A percentile compares a stretch with the other conserved stretches of the same genome.
phyloP scores from a whole-genome alignment of 2,888 invertebrate genomes.

The Gandaritis pyraliata region DNA sequence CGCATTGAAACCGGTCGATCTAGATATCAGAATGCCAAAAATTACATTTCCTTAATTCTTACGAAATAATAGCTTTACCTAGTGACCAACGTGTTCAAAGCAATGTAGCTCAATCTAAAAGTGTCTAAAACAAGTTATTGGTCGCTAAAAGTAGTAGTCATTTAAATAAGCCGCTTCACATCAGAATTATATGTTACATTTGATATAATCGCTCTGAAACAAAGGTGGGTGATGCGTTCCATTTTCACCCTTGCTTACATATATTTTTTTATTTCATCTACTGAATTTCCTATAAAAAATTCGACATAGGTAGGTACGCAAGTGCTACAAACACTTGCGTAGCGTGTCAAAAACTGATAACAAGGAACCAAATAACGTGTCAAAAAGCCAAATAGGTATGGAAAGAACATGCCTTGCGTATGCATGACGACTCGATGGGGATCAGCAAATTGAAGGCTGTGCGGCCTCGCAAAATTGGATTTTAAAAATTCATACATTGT shows the following conservation, averaged over 20 bases:
- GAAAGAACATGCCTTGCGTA: constrained; percentile 20
- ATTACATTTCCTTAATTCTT: constrained; percentile 46
- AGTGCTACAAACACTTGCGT: no score
- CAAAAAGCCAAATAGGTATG: constrained; percentile 21
- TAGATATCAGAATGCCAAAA: constrained; percentile 48
- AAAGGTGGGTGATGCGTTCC: no score
- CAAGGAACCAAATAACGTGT: constrained; percentile 27
- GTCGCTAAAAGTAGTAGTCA: neutral
- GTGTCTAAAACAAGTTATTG: neutral
- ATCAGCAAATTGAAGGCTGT: constrained; percentile 26
- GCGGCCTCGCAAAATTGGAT: constrained; percentile 38
- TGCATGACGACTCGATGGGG: constrained; percentile 24
- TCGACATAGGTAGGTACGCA: no score
- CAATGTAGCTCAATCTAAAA: neutral
- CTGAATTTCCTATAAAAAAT: no score
- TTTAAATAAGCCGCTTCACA: no score
- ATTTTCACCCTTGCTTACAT: no score
- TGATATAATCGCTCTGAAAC: no score
- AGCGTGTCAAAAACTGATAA: neutral
- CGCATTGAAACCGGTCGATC: constrained; percentile 49
- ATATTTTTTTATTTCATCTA: no score
- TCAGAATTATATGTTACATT: no score
- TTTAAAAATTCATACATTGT: constrained; percentile 40
- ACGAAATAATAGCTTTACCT: constrained; percentile 32
- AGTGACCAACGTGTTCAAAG: constrained; percentile 30